Evolutionary conservation across 2,113 vertebrate species (phyloP).

Genomic region (Numida meleagris): DNA sequence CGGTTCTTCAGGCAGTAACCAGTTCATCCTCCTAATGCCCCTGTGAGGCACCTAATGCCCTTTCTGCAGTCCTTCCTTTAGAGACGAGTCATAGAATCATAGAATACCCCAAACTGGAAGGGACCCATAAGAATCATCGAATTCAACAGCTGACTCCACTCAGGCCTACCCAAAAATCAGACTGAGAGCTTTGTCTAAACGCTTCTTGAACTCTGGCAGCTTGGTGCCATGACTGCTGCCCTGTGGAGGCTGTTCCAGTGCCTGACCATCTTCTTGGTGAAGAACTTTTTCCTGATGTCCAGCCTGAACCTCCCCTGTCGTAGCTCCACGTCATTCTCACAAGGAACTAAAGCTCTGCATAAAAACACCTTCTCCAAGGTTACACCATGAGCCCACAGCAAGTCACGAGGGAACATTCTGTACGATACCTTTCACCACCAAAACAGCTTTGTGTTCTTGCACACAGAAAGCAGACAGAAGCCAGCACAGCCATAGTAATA

Average conservation of each 20-base stretch:
- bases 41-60: neutral
- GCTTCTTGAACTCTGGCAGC: too few relatives aligned
- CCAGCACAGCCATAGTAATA: neutral
- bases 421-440: neutral
- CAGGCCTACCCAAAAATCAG: too few relatives aligned
- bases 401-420: neutral
- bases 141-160: too few relatives aligned
- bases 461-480: neutral
- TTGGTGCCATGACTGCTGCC: too few relatives aligned
- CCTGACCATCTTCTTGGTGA: too few relatives aligned
- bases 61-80: neutral
- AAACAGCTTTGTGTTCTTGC: neutral
- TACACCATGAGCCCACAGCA: neutral
- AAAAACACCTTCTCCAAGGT: neutral
- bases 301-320: too few relatives aligned
- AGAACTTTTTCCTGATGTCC: too few relatives aligned
- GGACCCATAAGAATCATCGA: too few relatives aligned
- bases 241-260: too few relatives aligned
- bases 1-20: neutral
- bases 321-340: too few relatives aligned
- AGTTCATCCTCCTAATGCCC: neutral
- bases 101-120: too few relatives aligned
- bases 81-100: neutral
- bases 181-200: too few relatives aligned
- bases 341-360: neutral